phyloP scores from a whole-genome alignment of 2,113 vertebrate species.

The Aptenodytes patagonicus region DNA sequence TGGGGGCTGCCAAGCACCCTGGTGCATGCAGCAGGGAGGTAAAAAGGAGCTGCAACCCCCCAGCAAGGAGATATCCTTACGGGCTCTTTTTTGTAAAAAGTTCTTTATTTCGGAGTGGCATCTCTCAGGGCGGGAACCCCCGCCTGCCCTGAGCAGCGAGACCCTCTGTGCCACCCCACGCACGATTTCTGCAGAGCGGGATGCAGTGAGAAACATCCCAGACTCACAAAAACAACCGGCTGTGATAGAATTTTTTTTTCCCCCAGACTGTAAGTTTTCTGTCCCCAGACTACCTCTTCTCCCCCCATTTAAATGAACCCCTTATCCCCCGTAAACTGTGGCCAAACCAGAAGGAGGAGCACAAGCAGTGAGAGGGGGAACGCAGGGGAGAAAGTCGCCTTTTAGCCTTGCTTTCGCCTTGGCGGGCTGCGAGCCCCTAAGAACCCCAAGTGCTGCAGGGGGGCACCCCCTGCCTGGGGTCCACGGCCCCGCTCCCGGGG shows the following conservation, averaged over 20 bases:
- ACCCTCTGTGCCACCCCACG: no score
- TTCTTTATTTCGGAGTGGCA: neutral
- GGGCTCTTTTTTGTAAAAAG: fast-evolving
- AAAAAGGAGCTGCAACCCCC: neutral
- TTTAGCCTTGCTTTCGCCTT: neutral
- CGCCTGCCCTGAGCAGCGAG: no score
- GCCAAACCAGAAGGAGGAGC: no score
- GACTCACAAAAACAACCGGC: fast-evolving
- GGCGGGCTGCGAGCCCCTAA: neutral
- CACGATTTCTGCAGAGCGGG: neutral
- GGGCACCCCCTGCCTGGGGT: neutral
- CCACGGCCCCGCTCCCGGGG: neutral
- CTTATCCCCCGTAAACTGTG: no score
- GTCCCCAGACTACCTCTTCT: neutral
- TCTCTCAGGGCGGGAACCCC: neutral
- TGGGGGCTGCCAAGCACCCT: neutral
- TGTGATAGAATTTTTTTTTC: no score
- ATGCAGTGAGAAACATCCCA: fast-evolving
- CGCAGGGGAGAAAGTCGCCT: neutral
- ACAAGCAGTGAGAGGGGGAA: fast-evolving
- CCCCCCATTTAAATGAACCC: neutral
- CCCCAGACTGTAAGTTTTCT: fast-evolving
- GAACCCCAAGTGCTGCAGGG: neutral
- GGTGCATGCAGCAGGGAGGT: no score
- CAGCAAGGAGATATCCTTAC: fast-evolving